Percentiles rank a stretch among this genome's conserved stretches.
Evolutionary conservation across 2,888 invertebrate species (phyloP).

Genomic region (Andricus quercusramuli): DNA sequence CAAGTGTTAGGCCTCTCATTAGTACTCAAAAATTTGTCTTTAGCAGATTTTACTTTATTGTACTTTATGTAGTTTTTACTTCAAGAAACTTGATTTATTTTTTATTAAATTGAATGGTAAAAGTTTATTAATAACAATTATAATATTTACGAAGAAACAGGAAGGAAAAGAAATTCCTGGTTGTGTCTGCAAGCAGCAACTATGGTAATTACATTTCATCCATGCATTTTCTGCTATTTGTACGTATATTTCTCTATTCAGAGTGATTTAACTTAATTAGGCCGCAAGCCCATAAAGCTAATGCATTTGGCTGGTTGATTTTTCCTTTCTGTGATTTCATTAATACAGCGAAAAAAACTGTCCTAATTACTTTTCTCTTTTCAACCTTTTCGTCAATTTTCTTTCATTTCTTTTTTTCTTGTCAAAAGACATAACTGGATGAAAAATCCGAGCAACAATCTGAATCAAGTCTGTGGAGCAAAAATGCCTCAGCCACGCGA

Average conservation of each 20-base stretch:
- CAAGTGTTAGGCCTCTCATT: not conserved
- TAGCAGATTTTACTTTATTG: not conserved
- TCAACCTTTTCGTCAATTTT: not conserved
- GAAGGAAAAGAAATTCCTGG: no score
- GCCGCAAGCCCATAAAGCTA: not conserved
- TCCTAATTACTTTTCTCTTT: not conserved
- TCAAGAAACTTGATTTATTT: no score
- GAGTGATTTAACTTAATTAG: not conserved
- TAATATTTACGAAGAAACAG: not conserved
- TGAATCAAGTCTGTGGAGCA: conserved; percentile 10
- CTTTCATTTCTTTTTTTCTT: not conserved
- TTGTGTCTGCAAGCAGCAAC: not conserved
- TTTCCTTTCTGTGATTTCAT: not conserved
- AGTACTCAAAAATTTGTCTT: not conserved
- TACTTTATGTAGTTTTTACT: no score
- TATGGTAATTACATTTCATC: not conserved
- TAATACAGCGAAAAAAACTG: not conserved
- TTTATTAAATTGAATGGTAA: not conserved
- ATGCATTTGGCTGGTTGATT: not conserved
- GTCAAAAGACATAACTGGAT: not conserved
- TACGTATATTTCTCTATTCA: not conserved
- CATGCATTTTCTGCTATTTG: not conserved
- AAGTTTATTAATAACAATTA: not conserved
- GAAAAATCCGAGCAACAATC: not conserved
- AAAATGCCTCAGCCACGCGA: not conserved